These are phyloP conservation scores for Drosophila gunungcola DNA, from an alignment of 1,140 invertebrate species.

Conservation along the genomic window DNA sequence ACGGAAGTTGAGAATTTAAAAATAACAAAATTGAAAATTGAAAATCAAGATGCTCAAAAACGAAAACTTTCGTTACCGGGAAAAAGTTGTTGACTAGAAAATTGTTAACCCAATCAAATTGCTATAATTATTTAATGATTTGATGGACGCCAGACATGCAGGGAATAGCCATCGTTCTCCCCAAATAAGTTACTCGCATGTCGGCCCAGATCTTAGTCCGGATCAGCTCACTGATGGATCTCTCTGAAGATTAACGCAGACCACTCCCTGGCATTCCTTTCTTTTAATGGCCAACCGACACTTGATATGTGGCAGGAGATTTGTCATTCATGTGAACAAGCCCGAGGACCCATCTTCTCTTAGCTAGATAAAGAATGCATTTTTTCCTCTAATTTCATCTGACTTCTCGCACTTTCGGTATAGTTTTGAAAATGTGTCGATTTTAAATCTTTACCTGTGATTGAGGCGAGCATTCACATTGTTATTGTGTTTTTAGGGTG, in stretches of 20 bases:
- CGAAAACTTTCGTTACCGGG: constrained; percentile 48
- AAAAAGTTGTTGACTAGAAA: constrained; percentile 69
- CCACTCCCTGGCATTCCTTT: constrained; percentile 38
- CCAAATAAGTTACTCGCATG: constrained; percentile 13
- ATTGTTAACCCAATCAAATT: constrained; percentile 41
- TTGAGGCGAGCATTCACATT: constrained; percentile 19
- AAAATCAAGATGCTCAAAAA: constrained; percentile 26
- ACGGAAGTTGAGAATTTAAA: constrained; percentile 54
- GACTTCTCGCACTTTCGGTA: constrained; percentile 64
- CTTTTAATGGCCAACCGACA: constrained; percentile 47
- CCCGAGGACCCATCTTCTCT: background rate
- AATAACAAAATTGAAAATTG: constrained; percentile 25
- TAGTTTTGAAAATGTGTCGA: constrained; percentile 10
- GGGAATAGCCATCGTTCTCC: constrained; percentile 5
- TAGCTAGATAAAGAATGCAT: constrained; percentile 3
- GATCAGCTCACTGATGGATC: constrained; percentile 51
- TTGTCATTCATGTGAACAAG: constrained; percentile 44
- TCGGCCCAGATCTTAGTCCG: constrained; percentile 34
- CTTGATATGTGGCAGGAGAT: constrained; percentile 50
- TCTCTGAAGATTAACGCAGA: constrained; percentile 6
- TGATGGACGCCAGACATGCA: constrained; percentile 44
- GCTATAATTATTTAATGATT: constrained; percentile 55
- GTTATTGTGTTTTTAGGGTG: constrained; percentile 38
- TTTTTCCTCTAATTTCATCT: constrained; percentile 38
- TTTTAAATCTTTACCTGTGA: constrained; percentile 24